Percentiles rank a stretch among this genome's conserved stretches.
phyloP scores from a whole-genome alignment of 2,888 invertebrate genomes.

The Phlogophora meticulosa region DNA sequence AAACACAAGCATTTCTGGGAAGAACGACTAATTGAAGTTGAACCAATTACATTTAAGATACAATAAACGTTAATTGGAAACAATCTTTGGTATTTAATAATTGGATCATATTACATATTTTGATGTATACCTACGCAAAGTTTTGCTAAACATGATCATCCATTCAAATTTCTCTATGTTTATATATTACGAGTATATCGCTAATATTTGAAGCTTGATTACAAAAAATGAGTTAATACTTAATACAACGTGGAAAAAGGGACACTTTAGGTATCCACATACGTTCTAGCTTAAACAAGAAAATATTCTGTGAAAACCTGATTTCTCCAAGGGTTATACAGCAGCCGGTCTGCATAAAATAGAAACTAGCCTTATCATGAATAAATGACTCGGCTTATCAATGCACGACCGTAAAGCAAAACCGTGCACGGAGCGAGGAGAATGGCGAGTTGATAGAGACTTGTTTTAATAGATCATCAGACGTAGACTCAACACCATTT shows the following conservation, averaged over 20 bases:
- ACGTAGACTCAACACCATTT: not conserved
- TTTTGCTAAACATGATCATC: too few species aligned
- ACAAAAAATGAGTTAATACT: too few species aligned
- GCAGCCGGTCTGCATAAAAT: slow-evolving; percentile 38
- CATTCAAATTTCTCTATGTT: too few species aligned
- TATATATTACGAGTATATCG: too few species aligned
- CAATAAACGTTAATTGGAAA: slow-evolving; percentile 34
- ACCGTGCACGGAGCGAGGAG: not conserved
- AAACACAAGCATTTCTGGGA: slow-evolving; percentile 8
- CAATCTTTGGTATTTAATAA: slow-evolving; percentile 6
- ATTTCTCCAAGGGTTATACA: slow-evolving; percentile 51
- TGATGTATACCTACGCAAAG: too few species aligned
- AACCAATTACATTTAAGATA: slow-evolving; percentile 29
- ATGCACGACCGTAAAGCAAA: slow-evolving; percentile 26
- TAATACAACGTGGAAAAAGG: not conserved
- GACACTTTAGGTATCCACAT: not conserved
- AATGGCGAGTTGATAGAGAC: not conserved
- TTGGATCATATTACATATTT: not conserved
- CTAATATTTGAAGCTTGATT: too few species aligned
- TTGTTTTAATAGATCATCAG: not conserved
- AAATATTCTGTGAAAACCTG: slow-evolving; percentile 26
- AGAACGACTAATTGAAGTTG: slow-evolving; percentile 24
- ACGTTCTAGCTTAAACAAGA: slow-evolving; percentile 4
- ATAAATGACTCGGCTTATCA: slow-evolving; percentile 41
- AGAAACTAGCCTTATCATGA: slow-evolving; percentile 37